Percentiles rank a stretch among this genome's conserved stretches.
Evolutionary conservation across 2,888 invertebrate genomes (phyloP).

Genomic region (Amiota communis): DNA sequence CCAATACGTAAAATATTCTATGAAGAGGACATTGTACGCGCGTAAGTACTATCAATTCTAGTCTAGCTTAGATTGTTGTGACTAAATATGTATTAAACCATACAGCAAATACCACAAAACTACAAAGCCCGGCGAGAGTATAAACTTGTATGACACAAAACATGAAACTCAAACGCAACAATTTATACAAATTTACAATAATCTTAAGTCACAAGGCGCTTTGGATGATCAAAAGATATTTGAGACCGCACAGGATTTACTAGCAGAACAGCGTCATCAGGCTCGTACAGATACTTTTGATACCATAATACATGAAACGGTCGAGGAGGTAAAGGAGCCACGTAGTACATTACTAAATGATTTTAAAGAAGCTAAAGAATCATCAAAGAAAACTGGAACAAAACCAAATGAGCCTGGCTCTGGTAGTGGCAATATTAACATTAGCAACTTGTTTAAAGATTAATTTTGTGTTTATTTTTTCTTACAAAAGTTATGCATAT

Average conservation of each 20-base stretch:
- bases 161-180: slow-evolving; percentile 75
- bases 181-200: slow-evolving; percentile 78
- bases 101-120: slow-evolving; percentile 80
- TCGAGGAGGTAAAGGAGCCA: slow-evolving; percentile 28
- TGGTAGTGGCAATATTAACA: slow-evolving; percentile 54
- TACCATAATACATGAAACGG: neutral
- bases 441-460: slow-evolving; percentile 52
- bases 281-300: slow-evolving; percentile 38
- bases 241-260: slow-evolving; percentile 73
- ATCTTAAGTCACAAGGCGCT: slow-evolving; percentile 76
- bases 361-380: slow-evolving; percentile 50
- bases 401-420: slow-evolving; percentile 6
- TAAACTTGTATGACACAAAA: slow-evolving; percentile 75
- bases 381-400: neutral
- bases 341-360: slow-evolving; percentile 49
- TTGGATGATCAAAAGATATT: slow-evolving; percentile 75
- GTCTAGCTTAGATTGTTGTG: neutral
- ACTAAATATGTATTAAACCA: neutral
- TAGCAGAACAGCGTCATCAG: slow-evolving; percentile 66
- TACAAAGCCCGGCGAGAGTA: slow-evolving; percentile 75
- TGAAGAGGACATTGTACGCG: slow-evolving; percentile 86
- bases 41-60: slow-evolving; percentile 76
- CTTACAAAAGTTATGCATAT: neutral
- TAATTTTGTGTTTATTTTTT: slow-evolving; percentile 30
- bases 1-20: slow-evolving; percentile 84